These are phyloP conservation scores for Drosophila emarginata DNA, from an alignment of 2,888 invertebrate genomes.

Conservation along the genomic window DNA sequence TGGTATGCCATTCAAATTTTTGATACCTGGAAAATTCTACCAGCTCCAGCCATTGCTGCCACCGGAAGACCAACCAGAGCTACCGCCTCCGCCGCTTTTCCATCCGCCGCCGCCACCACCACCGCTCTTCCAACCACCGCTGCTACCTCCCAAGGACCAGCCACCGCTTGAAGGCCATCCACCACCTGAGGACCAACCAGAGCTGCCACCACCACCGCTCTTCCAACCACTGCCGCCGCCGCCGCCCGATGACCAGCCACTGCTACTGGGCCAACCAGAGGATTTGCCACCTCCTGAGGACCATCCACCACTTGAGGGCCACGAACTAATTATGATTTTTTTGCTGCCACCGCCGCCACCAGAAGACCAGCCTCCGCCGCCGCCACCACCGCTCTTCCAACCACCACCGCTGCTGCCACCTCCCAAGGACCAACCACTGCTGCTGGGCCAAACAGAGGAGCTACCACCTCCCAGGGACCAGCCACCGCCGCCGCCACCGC, in stretches of 20 bases:
- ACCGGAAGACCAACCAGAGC: slow-evolving; percentile 46
- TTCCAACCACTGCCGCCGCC: slow-evolving; percentile 38
- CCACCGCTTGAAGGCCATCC: slow-evolving; percentile 24
- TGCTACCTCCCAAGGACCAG: slow-evolving; percentile 32
- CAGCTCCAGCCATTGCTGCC: slow-evolving; percentile 58
- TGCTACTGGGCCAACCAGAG: slow-evolving; percentile 48
- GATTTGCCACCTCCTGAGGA: slow-evolving; percentile 45
- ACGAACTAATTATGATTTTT: not conserved
- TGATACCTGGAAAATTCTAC: slow-evolving; percentile 38
- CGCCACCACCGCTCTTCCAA: slow-evolving; percentile 35
- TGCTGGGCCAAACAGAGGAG: slow-evolving; percentile 48
- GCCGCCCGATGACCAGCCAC: slow-evolving; percentile 40
- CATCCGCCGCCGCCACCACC: slow-evolving; percentile 50
- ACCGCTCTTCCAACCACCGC: slow-evolving; percentile 44
- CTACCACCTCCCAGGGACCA: slow-evolving; percentile 61
- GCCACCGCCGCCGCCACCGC: slow-evolving; percentile 42
- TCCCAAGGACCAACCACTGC: slow-evolving; percentile 44
- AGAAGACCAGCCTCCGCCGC: slow-evolving; percentile 48
- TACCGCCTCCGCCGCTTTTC: slow-evolving; percentile 38
- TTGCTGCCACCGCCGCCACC: slow-evolving; percentile 42
- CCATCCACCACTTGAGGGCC: slow-evolving; percentile 24
- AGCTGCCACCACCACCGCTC: slow-evolving; percentile 17
- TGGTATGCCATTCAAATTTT: slow-evolving; percentile 8
- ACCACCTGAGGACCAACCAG: slow-evolving; percentile 38
- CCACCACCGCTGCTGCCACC: slow-evolving; percentile 44